Conservation (phyloP, 2,113 vertebrate genomes). For the Egretta garzetta region DNA sequence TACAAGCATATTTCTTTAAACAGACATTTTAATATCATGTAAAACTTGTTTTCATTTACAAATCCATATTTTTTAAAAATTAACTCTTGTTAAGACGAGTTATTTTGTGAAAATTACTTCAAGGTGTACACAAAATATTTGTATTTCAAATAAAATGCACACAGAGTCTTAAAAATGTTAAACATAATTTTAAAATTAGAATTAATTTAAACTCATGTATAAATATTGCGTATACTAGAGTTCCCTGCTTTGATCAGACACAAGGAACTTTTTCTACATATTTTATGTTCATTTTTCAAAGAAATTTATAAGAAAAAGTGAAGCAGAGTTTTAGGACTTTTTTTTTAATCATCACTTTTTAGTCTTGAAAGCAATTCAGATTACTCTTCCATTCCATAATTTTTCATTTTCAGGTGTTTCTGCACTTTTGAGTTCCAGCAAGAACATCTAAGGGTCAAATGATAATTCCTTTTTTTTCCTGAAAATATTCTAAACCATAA, state of each 20-base stretch:
- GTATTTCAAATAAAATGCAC: neutral
- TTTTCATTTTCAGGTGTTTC: neutral
- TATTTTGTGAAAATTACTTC: neutral
- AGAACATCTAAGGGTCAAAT: neutral
- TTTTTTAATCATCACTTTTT: neutral
- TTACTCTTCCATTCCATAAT: neutral
- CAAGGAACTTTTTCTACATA: neutral
- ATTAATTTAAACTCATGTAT: neutral
- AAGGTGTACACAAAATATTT: neutral
- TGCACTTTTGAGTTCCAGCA: neutral
- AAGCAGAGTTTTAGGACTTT: neutral
- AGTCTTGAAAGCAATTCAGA: neutral
- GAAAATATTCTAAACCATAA: neutral
- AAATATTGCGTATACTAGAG: accelerated
- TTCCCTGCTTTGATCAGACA: neutral
- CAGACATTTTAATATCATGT: neutral
- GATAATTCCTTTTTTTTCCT: neutral
- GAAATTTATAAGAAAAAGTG: neutral
- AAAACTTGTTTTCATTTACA: neutral
- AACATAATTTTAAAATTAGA: neutral
- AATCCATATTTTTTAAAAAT: neutral
- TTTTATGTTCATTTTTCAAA: neutral
- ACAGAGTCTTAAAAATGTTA: neutral
- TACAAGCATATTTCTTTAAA: neutral
- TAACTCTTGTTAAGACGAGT: neutral